Evolutionary conservation across 2,888 invertebrate species (phyloP).

Genomic region (Drepana falcataria): DNA sequence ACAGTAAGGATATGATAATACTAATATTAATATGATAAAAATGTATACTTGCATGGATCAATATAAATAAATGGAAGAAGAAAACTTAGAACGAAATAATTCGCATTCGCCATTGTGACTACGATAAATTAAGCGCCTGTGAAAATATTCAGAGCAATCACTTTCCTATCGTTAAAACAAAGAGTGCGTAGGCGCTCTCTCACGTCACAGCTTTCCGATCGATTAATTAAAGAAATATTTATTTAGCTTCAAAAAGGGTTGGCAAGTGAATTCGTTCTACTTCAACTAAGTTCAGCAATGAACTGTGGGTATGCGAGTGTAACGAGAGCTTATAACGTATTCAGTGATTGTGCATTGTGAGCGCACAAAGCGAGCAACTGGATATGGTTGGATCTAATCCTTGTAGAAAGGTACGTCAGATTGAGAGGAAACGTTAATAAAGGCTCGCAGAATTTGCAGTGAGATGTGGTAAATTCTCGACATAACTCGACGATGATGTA

Average conservation of each 20-base stretch:
- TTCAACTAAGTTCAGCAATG: slow-evolving; percentile 23
- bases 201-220: neutral
- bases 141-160: slow-evolving; percentile 14
- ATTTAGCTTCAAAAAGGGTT: neutral
- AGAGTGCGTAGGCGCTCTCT: slow-evolving; percentile 17
- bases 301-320: slow-evolving; percentile 33
- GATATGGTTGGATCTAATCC: slow-evolving; percentile 36
- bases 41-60: slow-evolving; percentile 36
- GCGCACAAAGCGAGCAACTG: slow-evolving; percentile 37
- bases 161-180: slow-evolving; percentile 4
- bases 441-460: slow-evolving; percentile 5
- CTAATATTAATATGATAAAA: neutral
- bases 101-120: slow-evolving; percentile 15
- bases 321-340: slow-evolving; percentile 45
- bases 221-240: neutral
- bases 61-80: slow-evolving; percentile 33
- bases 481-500: neutral
- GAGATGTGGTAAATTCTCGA: slow-evolving; percentile 1
- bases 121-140: slow-evolving; percentile 20
- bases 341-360: slow-evolving; percentile 25
- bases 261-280: slow-evolving; percentile 18
- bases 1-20: no score
- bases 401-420: slow-evolving; percentile 28
- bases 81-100: slow-evolving; percentile 29
- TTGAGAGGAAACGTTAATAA: slow-evolving; percentile 38